Evolutionary conservation across 2,888 invertebrate species (phyloP), one percentile per base, ranked within the genome.

Genomic region (Scotopteryx bipunctaria): DNA sequence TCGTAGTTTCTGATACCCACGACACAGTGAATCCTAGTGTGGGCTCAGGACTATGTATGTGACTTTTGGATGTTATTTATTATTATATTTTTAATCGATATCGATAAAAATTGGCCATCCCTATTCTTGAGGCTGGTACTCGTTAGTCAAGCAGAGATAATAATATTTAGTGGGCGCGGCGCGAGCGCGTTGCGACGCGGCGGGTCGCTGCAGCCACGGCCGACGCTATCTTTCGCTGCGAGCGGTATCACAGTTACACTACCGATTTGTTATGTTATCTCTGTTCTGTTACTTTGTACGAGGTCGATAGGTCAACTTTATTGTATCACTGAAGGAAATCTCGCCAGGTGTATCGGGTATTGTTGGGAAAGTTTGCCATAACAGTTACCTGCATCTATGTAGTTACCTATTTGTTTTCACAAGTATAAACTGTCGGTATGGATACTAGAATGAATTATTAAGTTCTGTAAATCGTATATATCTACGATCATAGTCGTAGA

Each of bases 241-340:
- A 73, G 75, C 73, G 72, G 76, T 82, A 84, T 83, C 82, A 73
- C 69, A 74, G 81, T 76, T 77, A 75, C 80, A 75, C 70, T 76
- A 81, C 80, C 84, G 83, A 87, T 87, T 88, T 86, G 87, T 88
- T 81, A 78, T 72, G 71, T 86, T 88, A 87, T 88, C 87, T 86
- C 64, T 62, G 73, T 79, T 86, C 64, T 62, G 73, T 79, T 83
- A 80, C 77, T 86, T 84, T 78, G 81, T 83, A 78, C 73, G 71
- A 82, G 84, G 86, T 86, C 78, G 86, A 81, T 78, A 86, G 86
- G 85, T 87, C 83, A 86, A 75, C 80, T 73, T 75, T 69, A 74
- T 78, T 75, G 77, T 78, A 83, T 78, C 76, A 68, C 66, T 69
- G 41, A 64, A 66, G 64, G 65, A 68, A 76, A 77, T 79, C 76